Evolutionary conservation across 2,113 vertebrate species (phyloP), one percentile per base, ranked within the genome.

Genomic region (Platysteira castanea): DNA sequence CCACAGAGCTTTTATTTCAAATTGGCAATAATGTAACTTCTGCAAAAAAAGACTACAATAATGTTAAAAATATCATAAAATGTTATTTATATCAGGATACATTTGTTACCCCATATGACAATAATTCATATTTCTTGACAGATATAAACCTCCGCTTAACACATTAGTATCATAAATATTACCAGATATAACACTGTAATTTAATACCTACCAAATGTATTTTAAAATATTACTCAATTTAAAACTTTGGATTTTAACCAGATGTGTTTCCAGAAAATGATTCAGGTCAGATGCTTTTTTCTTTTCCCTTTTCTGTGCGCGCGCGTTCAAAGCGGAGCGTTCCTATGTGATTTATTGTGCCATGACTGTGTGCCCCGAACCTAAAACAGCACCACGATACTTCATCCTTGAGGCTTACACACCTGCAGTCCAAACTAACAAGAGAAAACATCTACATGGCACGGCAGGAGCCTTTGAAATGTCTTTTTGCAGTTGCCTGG

Each of bases 231-330:
- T 96, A 89, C 97, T 77, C 79, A 95, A 96, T 97, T 97, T 95
- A 94, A 97, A 98, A 96, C 93, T 95, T 91, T 96, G 97, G 98
- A 98, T 98, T 98, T 97, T 95, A 98, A 98, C 97, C 98, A 98
- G 98, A 98, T 98, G 98, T 98, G 95, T 73, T 97, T 97, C 94
- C 93, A 96, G 93, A 91, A 94, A 95, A 95, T 94, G 98, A 97
- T 97, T 97, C 95, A 96, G 97, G 97, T 98, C 97, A 97, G 97
- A 96, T 96, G 98, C 96, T 96, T 97, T 97, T 97, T 94, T 93
- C 76, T 95, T 89, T 93, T 47, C 83, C 78, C 67, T 65, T 64
- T 65, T 80, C 52, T 42, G 87, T 84, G 82, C 31, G 60, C 54
- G 70, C 8, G 57, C 31, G 86, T 96, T 97, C 96, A 96, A 96